Base-by-base conservation (phyloP, 2,113 vertebrate genomes). In the Isichthys henryi region DNA sequence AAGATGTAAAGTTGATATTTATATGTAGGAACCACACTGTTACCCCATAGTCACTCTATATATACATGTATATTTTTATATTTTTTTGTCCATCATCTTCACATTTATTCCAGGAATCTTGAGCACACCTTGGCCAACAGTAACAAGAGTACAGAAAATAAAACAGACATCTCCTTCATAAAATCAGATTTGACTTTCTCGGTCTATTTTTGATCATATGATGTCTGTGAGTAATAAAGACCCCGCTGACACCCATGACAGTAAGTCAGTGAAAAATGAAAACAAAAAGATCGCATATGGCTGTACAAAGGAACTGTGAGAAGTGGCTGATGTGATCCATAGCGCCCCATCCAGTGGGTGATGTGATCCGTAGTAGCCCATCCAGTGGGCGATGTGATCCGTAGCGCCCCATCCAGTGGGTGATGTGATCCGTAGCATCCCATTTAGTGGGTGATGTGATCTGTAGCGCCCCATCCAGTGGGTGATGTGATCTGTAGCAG, bases 211-310 rank as follows among this genome's bases (percentile, higher is more conserved):
- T 87, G 49, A 87, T 87, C 50, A 17, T 84, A 35, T 87, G 49
- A 56, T 87, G 85, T 87, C 49, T 53, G 50, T 53, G 27, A 53
- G 50, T 87, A 87, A 87, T 53, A 50, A 87, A 56, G 49, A 80
- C 85, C 85, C 17, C 7, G 19, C 85, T 39, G 85, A 56, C 50
- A 87, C 31, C 50, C 50, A 7, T 87, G 85, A 53, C 31, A 39
- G 48, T 15, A 52, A 53, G 83, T 49, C 10, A 35, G 13, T 31
- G 50, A 39, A 53, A 52, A 53, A 48, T 2, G 31, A 53, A 35
- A 50, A 53, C 0, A 50, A 53, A 21, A 87, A 31, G 19, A 53
- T 21, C 0, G 10, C 21, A 58, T 88, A 52, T 39, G 52, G 31
- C 9, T 23, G 27, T 66, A 66, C 87, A 66, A 7, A 88, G 87